These are phyloP conservation scores for Gasterosteus nipponicus DNA, from an alignment of 2,113 vertebrate species.

Conservation along the genomic window DNA sequence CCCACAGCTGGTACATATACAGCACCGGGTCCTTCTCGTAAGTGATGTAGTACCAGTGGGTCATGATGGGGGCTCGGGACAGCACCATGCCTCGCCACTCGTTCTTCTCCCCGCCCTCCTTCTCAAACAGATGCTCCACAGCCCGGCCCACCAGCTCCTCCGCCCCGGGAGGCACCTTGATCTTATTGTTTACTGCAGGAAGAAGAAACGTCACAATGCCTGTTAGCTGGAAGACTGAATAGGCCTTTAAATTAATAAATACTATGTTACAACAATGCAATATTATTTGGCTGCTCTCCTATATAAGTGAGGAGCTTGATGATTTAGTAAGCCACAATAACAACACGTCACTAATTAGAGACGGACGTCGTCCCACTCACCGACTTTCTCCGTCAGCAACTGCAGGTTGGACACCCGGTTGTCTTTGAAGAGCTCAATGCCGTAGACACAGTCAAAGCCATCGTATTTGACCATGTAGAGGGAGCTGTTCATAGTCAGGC, in stretches of 20 bases:
- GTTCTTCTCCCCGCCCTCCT: conserved; percentile 85
- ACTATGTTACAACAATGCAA: not conserved
- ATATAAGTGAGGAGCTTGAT: not conserved
- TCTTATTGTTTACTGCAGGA: conserved; percentile 83
- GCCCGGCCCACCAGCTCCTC: conserved; percentile 85
- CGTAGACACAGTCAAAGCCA: conserved; percentile 85
- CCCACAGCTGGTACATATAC: conserved; percentile 88
- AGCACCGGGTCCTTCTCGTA: conserved; percentile 87
- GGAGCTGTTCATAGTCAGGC: conserved; percentile 80
- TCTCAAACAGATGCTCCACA: conserved; percentile 86
- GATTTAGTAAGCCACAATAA: not conserved
- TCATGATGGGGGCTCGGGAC: conserved; percentile 85
- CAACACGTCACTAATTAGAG: not conserved
- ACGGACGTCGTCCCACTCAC: conserved; percentile 63
- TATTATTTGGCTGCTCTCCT: not conserved
- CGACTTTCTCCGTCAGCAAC: conserved; percentile 82
- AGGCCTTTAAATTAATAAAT: conserved; percentile 8
- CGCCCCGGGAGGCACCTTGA: conserved; percentile 82
- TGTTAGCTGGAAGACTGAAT: not conserved
- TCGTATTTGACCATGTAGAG: conserved; percentile 87
- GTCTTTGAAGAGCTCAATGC: conserved; percentile 86
- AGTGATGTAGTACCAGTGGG: conserved; percentile 88
- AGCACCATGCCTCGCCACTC: conserved; percentile 87
- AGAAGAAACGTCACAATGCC: conserved; percentile 23
- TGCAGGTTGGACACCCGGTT: conserved; percentile 82